Conservation (phyloP, 2,888 invertebrate species). For the Blomia tropicalis region DNA sequence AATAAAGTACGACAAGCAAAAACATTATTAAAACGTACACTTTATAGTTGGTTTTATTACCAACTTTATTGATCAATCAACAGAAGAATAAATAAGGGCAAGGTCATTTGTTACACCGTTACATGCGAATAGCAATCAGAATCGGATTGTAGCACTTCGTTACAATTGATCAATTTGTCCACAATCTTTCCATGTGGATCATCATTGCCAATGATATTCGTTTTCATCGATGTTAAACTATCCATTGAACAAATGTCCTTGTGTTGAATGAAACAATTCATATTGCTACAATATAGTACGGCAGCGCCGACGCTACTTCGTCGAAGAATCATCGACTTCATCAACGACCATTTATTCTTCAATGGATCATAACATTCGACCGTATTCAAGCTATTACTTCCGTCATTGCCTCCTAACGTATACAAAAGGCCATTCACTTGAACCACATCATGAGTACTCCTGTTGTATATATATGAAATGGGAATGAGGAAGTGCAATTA, state of each 20-base stretch:
- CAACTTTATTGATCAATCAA: too few species aligned
- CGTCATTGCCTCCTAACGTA: constrained; percentile 53
- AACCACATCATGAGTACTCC: constrained; percentile 53
- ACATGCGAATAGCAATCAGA: too few species aligned
- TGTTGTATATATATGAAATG: constrained; percentile 33
- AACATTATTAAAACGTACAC: too few species aligned
- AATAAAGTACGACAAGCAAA: too few species aligned
- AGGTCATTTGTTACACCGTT: too few species aligned
- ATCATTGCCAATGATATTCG: too few species aligned
- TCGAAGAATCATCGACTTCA: constrained; percentile 49
- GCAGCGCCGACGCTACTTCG: constrained; percentile 52
- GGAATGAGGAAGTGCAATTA: not conserved
- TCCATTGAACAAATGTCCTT: not conserved
- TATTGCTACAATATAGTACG: constrained; percentile 46
- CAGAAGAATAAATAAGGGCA: too few species aligned
- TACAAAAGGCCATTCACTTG: constrained; percentile 47
- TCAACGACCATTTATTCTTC: constrained; percentile 49
- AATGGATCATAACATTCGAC: constrained; percentile 51
- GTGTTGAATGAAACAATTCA: constrained; percentile 5
- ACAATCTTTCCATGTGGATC: too few species aligned
- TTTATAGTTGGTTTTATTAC: too few species aligned
- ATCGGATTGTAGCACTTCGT: too few species aligned
- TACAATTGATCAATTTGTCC: too few species aligned
- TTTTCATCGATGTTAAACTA: too few species aligned
- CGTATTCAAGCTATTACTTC: constrained; percentile 51